Evolutionary conservation across 37 sponge, comb jelly and placozoan genomes (phyloP), one percentile per base, ranked within the genome.

Genomic region (Geodia barretti): DNA sequence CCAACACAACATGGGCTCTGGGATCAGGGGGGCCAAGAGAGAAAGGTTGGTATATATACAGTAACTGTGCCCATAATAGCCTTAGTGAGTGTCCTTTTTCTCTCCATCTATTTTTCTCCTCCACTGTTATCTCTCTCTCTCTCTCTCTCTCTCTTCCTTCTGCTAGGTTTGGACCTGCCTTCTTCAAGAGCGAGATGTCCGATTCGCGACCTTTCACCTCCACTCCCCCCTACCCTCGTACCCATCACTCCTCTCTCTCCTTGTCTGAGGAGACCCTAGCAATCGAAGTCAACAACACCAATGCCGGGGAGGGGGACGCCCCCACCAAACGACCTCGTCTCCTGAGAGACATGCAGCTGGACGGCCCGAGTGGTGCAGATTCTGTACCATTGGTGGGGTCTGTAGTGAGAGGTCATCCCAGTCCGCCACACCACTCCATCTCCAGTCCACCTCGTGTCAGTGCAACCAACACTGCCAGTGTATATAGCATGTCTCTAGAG

Each of bases 291-390:
- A 25, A 23, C 70, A 65, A 26, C 58, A n/a, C 25, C 7, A 21
- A 35, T 19, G 79, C 71, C 25, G 2, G 9, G 23, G 86, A 85
- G 26, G 86, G 77, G 0, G 54, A 26, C 28, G 14, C 38, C 23
- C 86, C 64, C 47, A 39, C 29, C 39, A 85, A 85, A 32, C 61
- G 86, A 31, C 86, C 86, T 40, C 60, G 86, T 60, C 35, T 85
- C 64, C 41, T 41, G 35, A 64, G 63, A 28, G 86, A 85, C 41
- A 70, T 85, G 64, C 75, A 75, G 41, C 1, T 39, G n/a, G 84
- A 84, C 17, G 30, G 41, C 2, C 78, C 84, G n/a, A 84, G 70
- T 29, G 76, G 78, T 77, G 78, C 70, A 1, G 84, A 77, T 23
- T 84, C 78, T 20, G 62, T 39, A 1, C 41, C 39, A 1, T 41